Evolutionary conservation across 2,797 vertebrate genomes (phyloP).

Genomic region (Hippocampus kuda): DNA sequence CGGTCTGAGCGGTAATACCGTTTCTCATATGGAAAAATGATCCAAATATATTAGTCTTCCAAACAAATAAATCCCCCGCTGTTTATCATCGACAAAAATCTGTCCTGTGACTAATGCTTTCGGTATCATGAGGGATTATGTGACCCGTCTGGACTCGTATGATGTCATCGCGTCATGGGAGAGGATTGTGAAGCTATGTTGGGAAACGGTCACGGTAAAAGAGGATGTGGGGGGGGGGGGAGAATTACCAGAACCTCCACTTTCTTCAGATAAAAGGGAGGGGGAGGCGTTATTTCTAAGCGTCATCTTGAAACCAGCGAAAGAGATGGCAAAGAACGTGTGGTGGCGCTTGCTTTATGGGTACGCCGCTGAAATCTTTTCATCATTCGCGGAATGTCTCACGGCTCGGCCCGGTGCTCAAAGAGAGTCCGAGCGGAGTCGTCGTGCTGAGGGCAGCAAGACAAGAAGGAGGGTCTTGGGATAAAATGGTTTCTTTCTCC

Average conservation of each 20-base stretch:
- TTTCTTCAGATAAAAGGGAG: conserved; percentile 15
- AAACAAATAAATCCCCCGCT: conserved; percentile 28
- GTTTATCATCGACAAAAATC: conserved; percentile 49
- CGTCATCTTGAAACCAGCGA: conserved; percentile 25
- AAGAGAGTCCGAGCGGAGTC: conserved; percentile 30
- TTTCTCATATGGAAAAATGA: conserved; percentile 2
- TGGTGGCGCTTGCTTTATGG: neutral
- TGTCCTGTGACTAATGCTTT: conserved; percentile 38
- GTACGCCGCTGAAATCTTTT: conserved; percentile 43
- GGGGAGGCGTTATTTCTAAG: conserved; percentile 38
- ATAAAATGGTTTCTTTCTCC: conserved; percentile 49
- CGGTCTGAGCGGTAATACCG: conserved; percentile 1
- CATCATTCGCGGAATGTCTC: conserved; percentile 53
- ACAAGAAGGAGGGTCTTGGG: conserved; percentile 32
- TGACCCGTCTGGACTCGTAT: conserved; percentile 35
- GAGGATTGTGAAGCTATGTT: conserved; percentile 37
- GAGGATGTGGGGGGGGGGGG: conserved; percentile 9
- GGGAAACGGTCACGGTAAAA: conserved; percentile 39
- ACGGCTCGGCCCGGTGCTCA: conserved; percentile 39
- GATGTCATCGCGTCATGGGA: conserved; percentile 33
- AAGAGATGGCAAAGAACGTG: neutral
- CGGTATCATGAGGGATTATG: conserved; percentile 49
- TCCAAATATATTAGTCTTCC: conserved; percentile 1
- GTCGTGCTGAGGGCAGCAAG: conserved; percentile 64
- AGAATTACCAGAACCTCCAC: neutral